Evolutionary conservation across 2,888 invertebrate genomes (phyloP).

Genomic region (Chromoteleia sp.): DNA sequence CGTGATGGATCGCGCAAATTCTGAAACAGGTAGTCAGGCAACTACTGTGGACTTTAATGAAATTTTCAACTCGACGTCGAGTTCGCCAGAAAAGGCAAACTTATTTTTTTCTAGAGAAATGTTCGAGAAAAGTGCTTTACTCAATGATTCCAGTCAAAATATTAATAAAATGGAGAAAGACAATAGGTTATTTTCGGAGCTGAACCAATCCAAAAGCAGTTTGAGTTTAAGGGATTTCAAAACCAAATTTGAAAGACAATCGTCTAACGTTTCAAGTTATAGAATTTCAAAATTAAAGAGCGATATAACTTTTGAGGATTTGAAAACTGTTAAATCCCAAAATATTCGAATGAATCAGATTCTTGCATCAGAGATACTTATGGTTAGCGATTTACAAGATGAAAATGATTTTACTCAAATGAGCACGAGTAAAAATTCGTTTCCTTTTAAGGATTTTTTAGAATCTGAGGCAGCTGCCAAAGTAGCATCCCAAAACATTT

Average conservation of each 20-base stretch:
- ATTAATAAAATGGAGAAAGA: background rate
- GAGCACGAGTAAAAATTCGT: background rate
- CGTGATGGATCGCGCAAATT: background rate
- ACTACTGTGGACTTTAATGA: constrained; percentile 2
- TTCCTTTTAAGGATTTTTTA: background rate
- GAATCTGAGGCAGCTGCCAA: background rate
- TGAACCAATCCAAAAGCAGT: background rate
- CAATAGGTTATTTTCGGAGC: background rate
- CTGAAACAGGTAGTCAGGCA: constrained; percentile 11
- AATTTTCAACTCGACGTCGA: constrained; percentile 1
- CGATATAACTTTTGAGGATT: background rate
- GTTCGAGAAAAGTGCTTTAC: constrained; percentile 3
- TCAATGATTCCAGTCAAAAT: constrained; percentile 14
- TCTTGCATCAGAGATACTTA: background rate
- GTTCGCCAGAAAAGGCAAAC: background rate
- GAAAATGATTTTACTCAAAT: background rate
- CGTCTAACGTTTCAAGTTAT: background rate
- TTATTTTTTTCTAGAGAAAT: constrained; percentile 28
- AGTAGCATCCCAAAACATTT: background rate
- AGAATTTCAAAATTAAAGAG: background rate
- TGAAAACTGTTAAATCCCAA: background rate
- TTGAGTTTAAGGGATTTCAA: background rate
- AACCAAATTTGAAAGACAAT: background rate
- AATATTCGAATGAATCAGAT: constrained; percentile 12
- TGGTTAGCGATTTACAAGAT: background rate